phyloP scores from a whole-genome alignment of 2,797 vertebrate species.

The Falco peregrinus region DNA sequence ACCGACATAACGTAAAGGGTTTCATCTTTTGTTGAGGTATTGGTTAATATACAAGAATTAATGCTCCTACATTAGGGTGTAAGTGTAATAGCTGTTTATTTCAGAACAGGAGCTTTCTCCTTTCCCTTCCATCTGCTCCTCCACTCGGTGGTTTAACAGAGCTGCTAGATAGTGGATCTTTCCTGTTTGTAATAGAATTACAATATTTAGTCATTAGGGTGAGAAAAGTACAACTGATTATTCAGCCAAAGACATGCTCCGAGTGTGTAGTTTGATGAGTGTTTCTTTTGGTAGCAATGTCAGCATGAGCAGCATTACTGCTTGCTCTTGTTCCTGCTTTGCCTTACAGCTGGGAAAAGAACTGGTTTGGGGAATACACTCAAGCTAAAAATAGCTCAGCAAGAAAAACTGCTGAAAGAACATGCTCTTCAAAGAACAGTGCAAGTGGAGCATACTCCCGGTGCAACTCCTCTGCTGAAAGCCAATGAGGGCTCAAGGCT shows the following conservation, averaged over 20 bases:
- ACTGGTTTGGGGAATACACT: slow-evolving; percentile 34
- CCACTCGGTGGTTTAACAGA: not conserved
- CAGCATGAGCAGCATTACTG: not conserved
- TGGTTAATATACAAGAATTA: not conserved
- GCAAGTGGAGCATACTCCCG: not conserved
- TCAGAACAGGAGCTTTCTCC: not conserved
- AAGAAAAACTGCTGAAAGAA: slow-evolving; percentile 21
- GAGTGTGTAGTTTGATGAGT: not conserved
- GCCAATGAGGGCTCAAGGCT: not conserved
- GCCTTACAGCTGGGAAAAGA: slow-evolving; percentile 33
- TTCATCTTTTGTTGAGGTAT: not conserved
- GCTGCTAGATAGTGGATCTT: not conserved
- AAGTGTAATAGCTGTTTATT: not conserved
- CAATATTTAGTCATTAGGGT: not conserved
- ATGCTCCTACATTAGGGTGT: accelerated
- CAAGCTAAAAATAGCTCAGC: slow-evolving; percentile 48
- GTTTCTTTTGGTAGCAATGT: not conserved
- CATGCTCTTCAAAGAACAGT: not conserved
- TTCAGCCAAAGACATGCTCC: not conserved
- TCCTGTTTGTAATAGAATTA: not conserved
- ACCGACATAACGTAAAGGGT: not conserved
- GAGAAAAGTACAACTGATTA: not conserved
- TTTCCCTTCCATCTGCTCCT: not conserved
- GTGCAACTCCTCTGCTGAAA: not conserved
- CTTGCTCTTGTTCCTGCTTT: slow-evolving; percentile 23